Conservation (phyloP, 1,140 invertebrate species). For the Drosophila novamexicana region DNA sequence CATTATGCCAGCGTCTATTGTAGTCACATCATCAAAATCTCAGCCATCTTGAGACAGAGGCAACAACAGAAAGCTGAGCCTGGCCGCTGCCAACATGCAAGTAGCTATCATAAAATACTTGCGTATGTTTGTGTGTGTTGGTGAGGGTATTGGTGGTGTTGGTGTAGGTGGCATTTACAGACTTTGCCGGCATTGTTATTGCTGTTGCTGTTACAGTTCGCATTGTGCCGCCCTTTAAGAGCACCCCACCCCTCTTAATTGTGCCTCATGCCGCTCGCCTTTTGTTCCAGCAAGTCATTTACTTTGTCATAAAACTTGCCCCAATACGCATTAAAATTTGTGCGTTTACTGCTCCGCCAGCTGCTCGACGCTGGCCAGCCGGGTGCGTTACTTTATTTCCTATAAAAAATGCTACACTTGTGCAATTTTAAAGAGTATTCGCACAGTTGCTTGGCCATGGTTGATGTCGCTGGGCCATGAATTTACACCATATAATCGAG, state of each 20-base stretch:
- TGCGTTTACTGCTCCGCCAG: conserved; percentile 44
- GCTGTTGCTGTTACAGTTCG: conserved; percentile 4
- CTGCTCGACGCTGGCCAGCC: conserved; percentile 15
- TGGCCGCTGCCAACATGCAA: conserved; percentile 40
- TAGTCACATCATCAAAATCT: conserved; percentile 66
- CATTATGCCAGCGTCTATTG: conserved; percentile 53
- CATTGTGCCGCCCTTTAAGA: conserved; percentile 41
- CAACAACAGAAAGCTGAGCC: conserved; percentile 27
- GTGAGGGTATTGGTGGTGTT: background rate
- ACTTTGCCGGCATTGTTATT: conserved; percentile 41
- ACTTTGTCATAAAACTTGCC: conserved; percentile 58
- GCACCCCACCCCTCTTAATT: conserved; percentile 42
- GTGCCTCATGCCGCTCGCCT: conserved; percentile 18
- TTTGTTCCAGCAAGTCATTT: conserved; percentile 48
- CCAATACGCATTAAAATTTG: conserved; percentile 52
- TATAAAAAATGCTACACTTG: conserved; percentile 40
- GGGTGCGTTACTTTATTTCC: conserved; percentile 25
- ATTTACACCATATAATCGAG: conserved; percentile 4
- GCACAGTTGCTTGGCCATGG: conserved; percentile 29
- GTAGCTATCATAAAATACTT: conserved; percentile 55
- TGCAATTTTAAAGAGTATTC: conserved; percentile 39
- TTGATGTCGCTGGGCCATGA: background rate
- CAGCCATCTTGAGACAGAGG: conserved; percentile 40
- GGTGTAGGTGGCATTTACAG: conserved; percentile 37
- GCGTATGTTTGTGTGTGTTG: conserved; percentile 4